Conservation (phyloP, 1,140 invertebrate genomes). For the Stratiolaelaps scimitus region DNA sequence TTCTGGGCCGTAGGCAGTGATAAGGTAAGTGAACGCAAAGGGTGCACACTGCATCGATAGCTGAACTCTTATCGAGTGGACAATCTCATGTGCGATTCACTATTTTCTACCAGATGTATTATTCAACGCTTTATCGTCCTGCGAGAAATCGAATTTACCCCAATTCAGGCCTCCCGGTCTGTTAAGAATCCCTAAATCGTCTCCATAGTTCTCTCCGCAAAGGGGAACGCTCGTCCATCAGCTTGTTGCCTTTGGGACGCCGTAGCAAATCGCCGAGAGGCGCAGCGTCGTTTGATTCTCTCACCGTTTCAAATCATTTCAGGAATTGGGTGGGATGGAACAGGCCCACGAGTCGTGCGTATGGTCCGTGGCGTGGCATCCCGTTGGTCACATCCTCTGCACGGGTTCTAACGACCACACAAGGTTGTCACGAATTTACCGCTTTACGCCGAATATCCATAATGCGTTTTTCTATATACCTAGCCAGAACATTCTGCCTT, state of each 20-base stretch:
- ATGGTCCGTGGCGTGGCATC: slow-evolving; percentile 98
- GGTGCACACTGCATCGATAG: slow-evolving; percentile 17
- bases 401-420: slow-evolving; percentile 97
- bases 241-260: too few relatives aligned
- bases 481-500: too few relatives aligned
- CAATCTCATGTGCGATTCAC: too few relatives aligned
- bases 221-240: too few relatives aligned
- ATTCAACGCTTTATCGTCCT: background rate
- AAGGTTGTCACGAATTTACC: slow-evolving; percentile 42
- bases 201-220: too few relatives aligned
- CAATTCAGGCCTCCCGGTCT: background rate
- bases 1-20: slow-evolving; percentile 85
- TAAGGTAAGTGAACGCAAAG: background rate
- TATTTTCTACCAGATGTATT: slow-evolving; percentile 25
- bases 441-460: slow-evolving; percentile 5
- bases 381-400: slow-evolving; percentile 91
- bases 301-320: too few relatives aligned
- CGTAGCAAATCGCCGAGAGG: too few relatives aligned
- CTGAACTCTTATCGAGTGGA: slow-evolving; percentile 28
- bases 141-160: slow-evolving; percentile 33
- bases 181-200: too few relatives aligned
- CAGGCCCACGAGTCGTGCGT: slow-evolving; percentile 97
- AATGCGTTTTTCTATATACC: too few relatives aligned
- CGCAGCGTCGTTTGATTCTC: too few relatives aligned
- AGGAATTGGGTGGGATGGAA: slow-evolving; percentile 95